These are phyloP conservation scores for Globodera rostochiensis DNA, from an alignment of 1,140 invertebrate genomes.

Conservation along the genomic window DNA sequence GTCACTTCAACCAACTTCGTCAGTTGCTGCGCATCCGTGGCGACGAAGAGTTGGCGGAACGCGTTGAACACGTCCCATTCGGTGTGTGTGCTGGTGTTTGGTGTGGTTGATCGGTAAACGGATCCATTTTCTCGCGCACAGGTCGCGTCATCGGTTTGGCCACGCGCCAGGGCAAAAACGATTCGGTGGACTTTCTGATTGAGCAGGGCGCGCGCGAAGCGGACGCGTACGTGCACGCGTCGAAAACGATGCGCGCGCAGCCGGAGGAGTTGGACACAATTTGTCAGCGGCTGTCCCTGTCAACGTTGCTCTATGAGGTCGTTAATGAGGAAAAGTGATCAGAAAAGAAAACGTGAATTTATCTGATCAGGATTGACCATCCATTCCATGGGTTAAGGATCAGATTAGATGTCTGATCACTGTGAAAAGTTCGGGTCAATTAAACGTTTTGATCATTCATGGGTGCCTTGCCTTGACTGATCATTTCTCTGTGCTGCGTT, in stretches of 20 bases:
- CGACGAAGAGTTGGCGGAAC: conserved; percentile 43
- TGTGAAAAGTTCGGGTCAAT: too few relatives aligned
- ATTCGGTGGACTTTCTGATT: conserved; percentile 50
- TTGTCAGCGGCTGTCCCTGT: conserved; percentile 13
- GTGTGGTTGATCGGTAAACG: too few relatives aligned
- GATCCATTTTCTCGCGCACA: conserved; percentile 3
- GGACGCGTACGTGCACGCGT: conserved; percentile 38
- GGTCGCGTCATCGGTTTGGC: conserved; percentile 31
- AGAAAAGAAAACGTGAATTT: too few relatives aligned
- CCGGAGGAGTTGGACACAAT: not conserved
- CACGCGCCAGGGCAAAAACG: conserved; percentile 38
- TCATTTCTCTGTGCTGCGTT: too few relatives aligned
- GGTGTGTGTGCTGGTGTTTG: conserved; percentile 9
- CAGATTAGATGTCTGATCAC: too few relatives aligned
- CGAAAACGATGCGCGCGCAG: conserved; percentile 33
- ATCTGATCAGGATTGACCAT: too few relatives aligned
- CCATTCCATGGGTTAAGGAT: too few relatives aligned
- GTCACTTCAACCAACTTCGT: conserved; percentile 47
- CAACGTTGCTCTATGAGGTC: conserved; percentile 22
- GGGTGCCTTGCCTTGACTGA: too few relatives aligned
- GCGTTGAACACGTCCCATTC: conserved; percentile 44
- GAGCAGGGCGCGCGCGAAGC: conserved; percentile 39
- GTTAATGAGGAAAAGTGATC: too few relatives aligned
- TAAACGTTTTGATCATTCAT: too few relatives aligned
- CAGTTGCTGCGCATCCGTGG: conserved; percentile 24